Evolutionary conservation across 2,113 vertebrate species (phyloP).

Genomic region (Takifugu bimaculatus): DNA sequence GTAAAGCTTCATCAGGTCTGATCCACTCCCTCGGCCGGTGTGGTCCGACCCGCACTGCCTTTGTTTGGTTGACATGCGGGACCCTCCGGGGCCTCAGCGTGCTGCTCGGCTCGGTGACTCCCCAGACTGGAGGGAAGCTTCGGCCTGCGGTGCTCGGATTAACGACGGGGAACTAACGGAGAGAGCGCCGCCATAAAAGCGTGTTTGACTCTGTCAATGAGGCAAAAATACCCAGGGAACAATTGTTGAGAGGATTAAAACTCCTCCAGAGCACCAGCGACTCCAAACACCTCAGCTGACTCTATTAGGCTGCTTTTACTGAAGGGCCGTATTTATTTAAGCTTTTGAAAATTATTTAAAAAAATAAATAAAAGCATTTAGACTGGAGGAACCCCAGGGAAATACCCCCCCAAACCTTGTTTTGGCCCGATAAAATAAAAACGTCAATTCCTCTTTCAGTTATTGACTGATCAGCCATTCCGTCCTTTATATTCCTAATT

Average conservation of each 20-base stretch:
- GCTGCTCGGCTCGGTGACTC: constrained; percentile 50
- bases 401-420: too few species aligned
- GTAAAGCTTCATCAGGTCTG: constrained; percentile 83
- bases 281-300: too few species aligned
- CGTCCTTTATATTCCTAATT: too few species aligned
- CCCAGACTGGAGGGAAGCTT: constrained; percentile 53
- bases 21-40: constrained; percentile 76
- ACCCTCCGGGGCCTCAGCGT: constrained; percentile 81
- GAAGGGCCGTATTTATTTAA: too few species aligned
- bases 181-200: constrained; percentile 8
- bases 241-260: not conserved
- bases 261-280: too few species aligned
- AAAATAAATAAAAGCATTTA: too few species aligned
- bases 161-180: constrained; percentile 38
- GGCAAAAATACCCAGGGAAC: not conserved
- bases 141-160: constrained; percentile 43
- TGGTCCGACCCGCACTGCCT: constrained; percentile 88
- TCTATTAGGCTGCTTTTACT: too few species aligned
- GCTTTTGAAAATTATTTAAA: too few species aligned
- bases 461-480: too few species aligned
- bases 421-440: too few species aligned
- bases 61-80: constrained; percentile 93
- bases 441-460: too few species aligned
- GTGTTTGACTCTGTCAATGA: constrained; percentile 20
- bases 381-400: too few species aligned